Evolutionary conservation across 1,140 invertebrate species (phyloP).

Genomic region (Zaprionus nigranus): DNA sequence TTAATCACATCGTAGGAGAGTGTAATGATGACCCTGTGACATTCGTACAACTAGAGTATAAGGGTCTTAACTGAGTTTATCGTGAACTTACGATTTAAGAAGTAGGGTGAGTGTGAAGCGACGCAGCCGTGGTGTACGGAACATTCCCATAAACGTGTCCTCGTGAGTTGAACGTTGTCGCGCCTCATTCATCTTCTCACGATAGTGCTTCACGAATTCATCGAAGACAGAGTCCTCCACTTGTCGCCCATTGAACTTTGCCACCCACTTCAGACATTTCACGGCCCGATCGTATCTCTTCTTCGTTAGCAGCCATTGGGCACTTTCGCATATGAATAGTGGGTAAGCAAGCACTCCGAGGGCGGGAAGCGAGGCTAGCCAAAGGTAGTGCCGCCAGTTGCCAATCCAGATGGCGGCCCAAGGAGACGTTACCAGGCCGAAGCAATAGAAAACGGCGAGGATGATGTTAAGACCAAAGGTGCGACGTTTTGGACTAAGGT

Average conservation of each 20-base stretch:
- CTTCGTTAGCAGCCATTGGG: slow-evolving; percentile 87
- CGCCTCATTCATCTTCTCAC: slow-evolving; percentile 63
- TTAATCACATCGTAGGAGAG: slow-evolving; percentile 87
- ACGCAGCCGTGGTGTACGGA: slow-evolving; percentile 85
- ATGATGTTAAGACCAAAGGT: slow-evolving; percentile 87
- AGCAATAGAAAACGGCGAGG: slow-evolving; percentile 86
- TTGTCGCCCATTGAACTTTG: slow-evolving; percentile 85
- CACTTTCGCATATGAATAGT: slow-evolving; percentile 86
- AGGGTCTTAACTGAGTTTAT: not conserved
- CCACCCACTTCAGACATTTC: slow-evolving; percentile 85
- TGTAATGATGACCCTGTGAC: slow-evolving; percentile 86
- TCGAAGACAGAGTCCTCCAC: slow-evolving; percentile 83
- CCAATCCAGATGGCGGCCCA: slow-evolving; percentile 85
- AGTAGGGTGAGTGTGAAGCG: slow-evolving; percentile 85
- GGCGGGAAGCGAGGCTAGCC: slow-evolving; percentile 85
- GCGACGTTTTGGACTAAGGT: slow-evolving; percentile 86
- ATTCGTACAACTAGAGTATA: not conserved
- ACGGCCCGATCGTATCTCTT: slow-evolving; percentile 85
- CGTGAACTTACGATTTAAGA: slow-evolving; percentile 85
- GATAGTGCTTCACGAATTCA: slow-evolving; percentile 83
- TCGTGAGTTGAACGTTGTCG: slow-evolving; percentile 43
- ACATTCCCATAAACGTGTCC: slow-evolving; percentile 85
- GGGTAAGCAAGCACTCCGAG: slow-evolving; percentile 84
- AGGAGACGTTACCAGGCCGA: slow-evolving; percentile 85
- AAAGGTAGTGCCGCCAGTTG: slow-evolving; percentile 86